Evolutionary conservation across 2,797 vertebrate species (phyloP).

Genomic region (Coendou prehensilis): DNA sequence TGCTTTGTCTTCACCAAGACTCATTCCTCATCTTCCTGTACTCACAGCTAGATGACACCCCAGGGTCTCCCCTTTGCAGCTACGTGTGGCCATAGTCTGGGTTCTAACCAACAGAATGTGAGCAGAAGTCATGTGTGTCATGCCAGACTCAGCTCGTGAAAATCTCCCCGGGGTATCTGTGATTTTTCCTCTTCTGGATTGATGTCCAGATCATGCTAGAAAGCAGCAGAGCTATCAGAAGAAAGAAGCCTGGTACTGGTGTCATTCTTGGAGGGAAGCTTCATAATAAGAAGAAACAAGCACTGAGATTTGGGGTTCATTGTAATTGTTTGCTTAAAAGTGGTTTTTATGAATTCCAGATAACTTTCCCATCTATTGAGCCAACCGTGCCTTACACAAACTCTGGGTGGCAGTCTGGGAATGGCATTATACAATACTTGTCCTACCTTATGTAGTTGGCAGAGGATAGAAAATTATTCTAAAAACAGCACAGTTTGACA

Average conservation of each 20-base stretch:
- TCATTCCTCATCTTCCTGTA: background rate
- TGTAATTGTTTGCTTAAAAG: background rate
- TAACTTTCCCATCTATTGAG: background rate
- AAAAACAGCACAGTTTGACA: background rate
- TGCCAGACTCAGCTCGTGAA: background rate
- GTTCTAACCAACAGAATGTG: background rate
- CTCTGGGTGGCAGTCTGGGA: constrained; percentile 67
- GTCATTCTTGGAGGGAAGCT: background rate
- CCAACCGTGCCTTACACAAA: background rate
- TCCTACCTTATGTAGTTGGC: background rate
- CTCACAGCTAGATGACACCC: background rate
- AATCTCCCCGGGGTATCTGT: background rate
- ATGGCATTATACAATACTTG: background rate
- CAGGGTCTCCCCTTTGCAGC: background rate
- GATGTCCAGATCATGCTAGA: background rate
- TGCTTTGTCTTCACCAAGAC: background rate
- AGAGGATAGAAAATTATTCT: background rate
- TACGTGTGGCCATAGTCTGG: background rate
- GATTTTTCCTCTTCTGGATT: background rate
- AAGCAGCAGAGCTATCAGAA: background rate
- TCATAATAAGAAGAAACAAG: background rate
- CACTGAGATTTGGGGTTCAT: background rate
- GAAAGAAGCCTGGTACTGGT: background rate
- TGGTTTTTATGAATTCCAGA: constrained; percentile 3
- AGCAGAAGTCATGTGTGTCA: background rate